A percentile compares a stretch with the other conserved stretches of the same genome.
Conservation (phyloP, 2,113 vertebrate species). For the Gymnogyps californianus region DNA sequence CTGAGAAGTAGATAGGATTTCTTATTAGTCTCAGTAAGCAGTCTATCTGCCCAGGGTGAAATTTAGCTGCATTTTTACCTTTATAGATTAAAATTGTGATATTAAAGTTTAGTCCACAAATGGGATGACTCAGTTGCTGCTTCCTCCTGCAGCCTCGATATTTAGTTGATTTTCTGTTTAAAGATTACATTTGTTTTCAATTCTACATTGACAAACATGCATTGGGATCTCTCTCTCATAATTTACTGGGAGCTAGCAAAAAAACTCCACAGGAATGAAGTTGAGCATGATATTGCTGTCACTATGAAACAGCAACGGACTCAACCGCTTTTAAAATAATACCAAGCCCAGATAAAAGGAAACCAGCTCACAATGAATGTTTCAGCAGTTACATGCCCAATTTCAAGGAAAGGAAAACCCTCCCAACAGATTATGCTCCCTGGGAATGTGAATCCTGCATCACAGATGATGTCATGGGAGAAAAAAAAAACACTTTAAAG, state of each 20-base stretch:
- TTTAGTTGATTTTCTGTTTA: neutral
- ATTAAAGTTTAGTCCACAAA: neutral
- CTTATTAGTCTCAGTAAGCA: neutral
- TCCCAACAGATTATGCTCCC: neutral
- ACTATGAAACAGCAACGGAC: neutral
- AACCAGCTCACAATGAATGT: neutral
- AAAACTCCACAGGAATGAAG: neutral
- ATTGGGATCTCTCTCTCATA: neutral
- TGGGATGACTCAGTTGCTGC: neutral
- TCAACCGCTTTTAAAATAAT: neutral
- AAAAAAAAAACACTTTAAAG: neutral
- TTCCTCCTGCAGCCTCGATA: neutral
- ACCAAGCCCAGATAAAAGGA: neutral
- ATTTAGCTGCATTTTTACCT: constrained; percentile 9
- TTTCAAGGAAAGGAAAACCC: neutral
- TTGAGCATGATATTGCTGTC: neutral
- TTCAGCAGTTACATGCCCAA: neutral
- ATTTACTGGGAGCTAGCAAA: neutral
- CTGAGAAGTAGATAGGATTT: constrained; percentile 28
- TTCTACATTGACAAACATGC: neutral
- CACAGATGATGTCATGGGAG: neutral
- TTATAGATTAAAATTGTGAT: constrained; percentile 9
- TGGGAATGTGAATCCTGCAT: neutral
- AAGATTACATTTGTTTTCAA: constrained; percentile 5
- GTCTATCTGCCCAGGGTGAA: neutral